phyloP scores from a whole-genome alignment of 2,888 invertebrate species.

The Brenthis hecate region DNA sequence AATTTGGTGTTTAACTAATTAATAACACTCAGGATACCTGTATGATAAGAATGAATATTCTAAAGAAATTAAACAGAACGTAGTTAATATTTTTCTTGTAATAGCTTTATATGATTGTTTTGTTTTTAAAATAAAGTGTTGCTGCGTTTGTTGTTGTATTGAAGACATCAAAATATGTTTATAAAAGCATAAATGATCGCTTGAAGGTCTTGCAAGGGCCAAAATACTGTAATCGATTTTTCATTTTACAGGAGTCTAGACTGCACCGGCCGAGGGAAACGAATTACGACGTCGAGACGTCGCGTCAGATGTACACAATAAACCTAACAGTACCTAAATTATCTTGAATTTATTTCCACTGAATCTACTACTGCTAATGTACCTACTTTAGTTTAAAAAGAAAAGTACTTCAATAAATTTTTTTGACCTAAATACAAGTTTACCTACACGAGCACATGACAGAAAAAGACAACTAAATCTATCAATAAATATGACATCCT shows the following conservation, averaged over 20 bases:
- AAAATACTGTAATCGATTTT: constrained; percentile 36
- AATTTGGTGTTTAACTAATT: too few relatives aligned
- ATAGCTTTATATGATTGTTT: not conserved
- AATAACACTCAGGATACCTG: too few relatives aligned
- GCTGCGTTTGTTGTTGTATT: not conserved
- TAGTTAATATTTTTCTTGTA: too few relatives aligned
- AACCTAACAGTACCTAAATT: constrained; percentile 8
- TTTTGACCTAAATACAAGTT: too few relatives aligned
- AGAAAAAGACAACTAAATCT: too few relatives aligned
- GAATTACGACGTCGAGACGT: constrained; percentile 39
- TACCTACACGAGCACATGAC: too few relatives aligned
- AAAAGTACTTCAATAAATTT: too few relatives aligned
- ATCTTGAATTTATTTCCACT: not conserved
- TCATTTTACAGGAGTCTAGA: constrained; percentile 37
- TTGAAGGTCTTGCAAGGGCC: constrained; percentile 8
- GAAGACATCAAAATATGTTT: not conserved
- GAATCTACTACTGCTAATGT: too few relatives aligned
- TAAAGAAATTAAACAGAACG: too few relatives aligned
- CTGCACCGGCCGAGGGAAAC: constrained; percentile 31
- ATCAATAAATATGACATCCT: too few relatives aligned
- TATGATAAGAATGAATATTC: too few relatives aligned
- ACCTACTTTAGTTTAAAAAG: too few relatives aligned
- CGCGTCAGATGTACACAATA: constrained; percentile 31
- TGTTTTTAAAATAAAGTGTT: not conserved
- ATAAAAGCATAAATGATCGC: not conserved